A percentile compares a stretch with the other conserved stretches of the same genome.
Conservation (phyloP, 2,888 invertebrate genomes). For the Terebella lapidaria region DNA sequence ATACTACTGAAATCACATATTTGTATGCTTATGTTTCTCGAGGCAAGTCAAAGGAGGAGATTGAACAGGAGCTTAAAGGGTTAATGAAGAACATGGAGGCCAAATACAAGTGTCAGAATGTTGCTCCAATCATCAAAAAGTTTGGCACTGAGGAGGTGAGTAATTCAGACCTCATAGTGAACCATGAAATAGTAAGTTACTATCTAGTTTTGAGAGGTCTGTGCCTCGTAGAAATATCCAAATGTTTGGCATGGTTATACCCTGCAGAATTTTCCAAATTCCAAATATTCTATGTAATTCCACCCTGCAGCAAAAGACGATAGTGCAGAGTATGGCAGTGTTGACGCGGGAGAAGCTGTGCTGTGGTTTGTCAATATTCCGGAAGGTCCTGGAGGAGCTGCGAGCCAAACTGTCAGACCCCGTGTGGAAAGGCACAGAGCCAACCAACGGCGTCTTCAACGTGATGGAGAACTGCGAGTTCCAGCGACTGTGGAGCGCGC, state of each 20-base stretch:
- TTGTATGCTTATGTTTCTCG: neutral
- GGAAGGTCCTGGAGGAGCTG: conserved; percentile 80
- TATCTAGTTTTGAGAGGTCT: no score
- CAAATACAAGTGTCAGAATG: conserved; percentile 86
- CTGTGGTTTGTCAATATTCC: conserved; percentile 91
- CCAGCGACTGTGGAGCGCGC: conserved; percentile 85
- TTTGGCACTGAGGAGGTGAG: conserved; percentile 83
- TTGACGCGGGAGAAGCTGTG: conserved; percentile 91
- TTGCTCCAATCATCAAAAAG: conserved; percentile 91
- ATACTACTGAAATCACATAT: no score
- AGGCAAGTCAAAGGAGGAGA: conserved; percentile 21
- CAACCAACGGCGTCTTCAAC: conserved; percentile 67
- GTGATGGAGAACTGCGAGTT: conserved; percentile 63
- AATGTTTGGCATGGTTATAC: no score
- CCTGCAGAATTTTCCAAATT: no score
- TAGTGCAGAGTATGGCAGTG: conserved; percentile 66
- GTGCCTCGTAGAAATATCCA: no score
- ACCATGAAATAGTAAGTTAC: no score
- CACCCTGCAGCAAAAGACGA: conserved; percentile 18
- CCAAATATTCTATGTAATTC: no score
- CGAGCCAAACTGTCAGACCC: conserved; percentile 12
- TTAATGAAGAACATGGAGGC: conserved; percentile 87
- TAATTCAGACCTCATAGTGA: no score
- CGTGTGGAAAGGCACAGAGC: conserved; percentile 15
- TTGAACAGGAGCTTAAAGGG: conserved; percentile 73